Evolutionary conservation across 2,797 vertebrate genomes (phyloP), one percentile per base, ranked within the genome.

Genomic region (Chromobotia macracanthus): DNA sequence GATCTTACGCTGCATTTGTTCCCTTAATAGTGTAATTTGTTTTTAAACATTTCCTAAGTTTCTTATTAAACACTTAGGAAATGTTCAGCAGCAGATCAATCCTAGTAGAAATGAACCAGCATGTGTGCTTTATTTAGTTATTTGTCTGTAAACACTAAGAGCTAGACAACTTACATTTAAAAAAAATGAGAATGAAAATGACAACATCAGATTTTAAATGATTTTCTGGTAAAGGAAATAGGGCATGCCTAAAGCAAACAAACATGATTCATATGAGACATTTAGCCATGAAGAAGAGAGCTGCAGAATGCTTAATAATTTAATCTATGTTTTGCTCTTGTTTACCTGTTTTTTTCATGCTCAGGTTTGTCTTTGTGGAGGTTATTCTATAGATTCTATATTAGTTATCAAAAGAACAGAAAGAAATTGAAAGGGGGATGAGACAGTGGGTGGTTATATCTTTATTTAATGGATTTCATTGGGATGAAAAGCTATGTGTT

Each of bases 321-420:
- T 31, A 11, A 1, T 6, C 11, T 38, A 15, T 53, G n/a, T 69
- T 55, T 28, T 28, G 16, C 55, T 19, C 19, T 7, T 19, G 51
- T 53, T 53, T n/a, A 19, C 8, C 51, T 18, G 67, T 58, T 70
- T 50, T 78, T 71, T 19, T 38, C 11, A 15, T 16, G 18, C 61
- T 63, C 19, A 19, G 28, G 46, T 31, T 16, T 72, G 68, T 63
- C 67, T 13, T 16, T 28, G 10, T 56, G 10, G 1, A 76, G 3
- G n/a, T 11, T 31, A 25, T 35, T 19, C n/a, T 50, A n/a, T 68
- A 72, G 53, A 56, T 61, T 18, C n/a, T 11, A 50, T 19, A 38
- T 48, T 21, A 35, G 19, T 48, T 23, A 79, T 35, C 71, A 77
- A 79, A 67, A 72, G 44, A 35, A 51, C 18, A 8, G 6, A 60